Percentiles rank a stretch among this genome's conserved stretches.
These are phyloP conservation scores for Gracilinanus agilis DNA, from an alignment of 2,113 vertebrate species.

Conservation along the genomic window DNA sequence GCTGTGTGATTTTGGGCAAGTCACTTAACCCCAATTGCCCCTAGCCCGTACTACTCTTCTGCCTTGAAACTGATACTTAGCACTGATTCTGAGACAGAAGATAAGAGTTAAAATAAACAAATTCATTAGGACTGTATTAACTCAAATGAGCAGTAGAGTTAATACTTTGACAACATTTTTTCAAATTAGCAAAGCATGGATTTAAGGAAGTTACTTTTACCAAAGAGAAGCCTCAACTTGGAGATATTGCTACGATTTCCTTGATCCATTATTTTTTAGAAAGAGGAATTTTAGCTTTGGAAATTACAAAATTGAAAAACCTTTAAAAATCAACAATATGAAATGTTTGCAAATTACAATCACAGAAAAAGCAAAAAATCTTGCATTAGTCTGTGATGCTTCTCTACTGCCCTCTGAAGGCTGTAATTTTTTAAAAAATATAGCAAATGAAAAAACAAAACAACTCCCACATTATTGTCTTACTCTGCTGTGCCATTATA, in stretches of 20 bases:
- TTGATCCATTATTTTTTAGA: neutral
- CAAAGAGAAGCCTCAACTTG: neutral
- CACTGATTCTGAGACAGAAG: no score
- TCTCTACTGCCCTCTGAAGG: conserved; percentile 7
- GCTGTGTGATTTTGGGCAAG: no score
- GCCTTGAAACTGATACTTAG: no score
- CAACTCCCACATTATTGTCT: neutral
- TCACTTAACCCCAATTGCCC: no score
- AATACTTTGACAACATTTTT: neutral
- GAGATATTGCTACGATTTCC: neutral
- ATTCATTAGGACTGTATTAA: neutral
- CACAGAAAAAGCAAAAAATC: neutral
- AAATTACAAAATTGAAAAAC: neutral
- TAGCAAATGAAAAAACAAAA: neutral
- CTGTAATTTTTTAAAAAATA: neutral
- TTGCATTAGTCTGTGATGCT: neutral
- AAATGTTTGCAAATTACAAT: neutral
- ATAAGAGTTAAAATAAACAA: no score
- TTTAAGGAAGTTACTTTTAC: neutral
- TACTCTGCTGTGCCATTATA: neutral
- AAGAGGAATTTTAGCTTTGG: neutral
- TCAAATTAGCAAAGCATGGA: neutral
- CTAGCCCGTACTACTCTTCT: no score
- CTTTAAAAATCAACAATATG: neutral
- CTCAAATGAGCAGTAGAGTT: neutral